Percentiles rank a stretch among this genome's conserved stretches.
These are phyloP conservation scores for Drosophila navojoa DNA, from an alignment of 1,140 invertebrate species.

Conservation along the genomic window DNA sequence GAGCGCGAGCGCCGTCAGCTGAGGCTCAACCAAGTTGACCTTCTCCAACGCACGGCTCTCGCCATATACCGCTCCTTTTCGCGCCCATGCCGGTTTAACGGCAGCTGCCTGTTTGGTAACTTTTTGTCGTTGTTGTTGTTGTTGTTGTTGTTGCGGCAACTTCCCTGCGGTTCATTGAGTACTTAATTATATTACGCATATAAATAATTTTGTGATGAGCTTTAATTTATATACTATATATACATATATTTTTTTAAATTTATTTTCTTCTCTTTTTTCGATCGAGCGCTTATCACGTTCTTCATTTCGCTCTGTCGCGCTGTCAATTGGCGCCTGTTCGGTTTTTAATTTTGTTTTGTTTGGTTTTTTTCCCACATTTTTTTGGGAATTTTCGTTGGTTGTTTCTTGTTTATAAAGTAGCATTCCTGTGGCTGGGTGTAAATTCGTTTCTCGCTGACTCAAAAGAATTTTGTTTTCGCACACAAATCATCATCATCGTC, in stretches of 20 bases:
- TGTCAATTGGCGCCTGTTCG: slow-evolving; percentile 39
- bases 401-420: slow-evolving; percentile 30
- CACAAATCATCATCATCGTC: slow-evolving; percentile 16
- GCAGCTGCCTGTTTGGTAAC: slow-evolving; percentile 71
- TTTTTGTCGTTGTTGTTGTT: too few species aligned
- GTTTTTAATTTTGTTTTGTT: slow-evolving; percentile 13
- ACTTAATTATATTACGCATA: slow-evolving; percentile 68
- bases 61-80: slow-evolving; percentile 44
- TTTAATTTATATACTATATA: slow-evolving; percentile 49
- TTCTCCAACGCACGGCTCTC: slow-evolving; percentile 47
- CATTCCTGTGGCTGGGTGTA: slow-evolving; percentile 51
- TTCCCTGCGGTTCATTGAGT: slow-evolving; percentile 78
- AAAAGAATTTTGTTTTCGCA: slow-evolving; percentile 33
- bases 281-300: slow-evolving; percentile 67
- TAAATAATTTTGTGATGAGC: slow-evolving; percentile 36
- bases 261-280: slow-evolving; percentile 24
- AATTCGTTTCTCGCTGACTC: slow-evolving; percentile 37
- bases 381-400: slow-evolving; percentile 56
- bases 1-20: background rate
- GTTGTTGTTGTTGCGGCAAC: slow-evolving; percentile 36
- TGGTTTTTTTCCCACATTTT: slow-evolving; percentile 22
- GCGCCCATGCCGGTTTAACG: slow-evolving; percentile 45
- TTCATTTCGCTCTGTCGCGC: slow-evolving; percentile 36
- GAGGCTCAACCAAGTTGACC: slow-evolving; percentile 51
- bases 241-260: background rate